Base-by-base conservation (phyloP, 53 echinoderm and acorn worm species). In the Zoroaster sp. region DNA sequence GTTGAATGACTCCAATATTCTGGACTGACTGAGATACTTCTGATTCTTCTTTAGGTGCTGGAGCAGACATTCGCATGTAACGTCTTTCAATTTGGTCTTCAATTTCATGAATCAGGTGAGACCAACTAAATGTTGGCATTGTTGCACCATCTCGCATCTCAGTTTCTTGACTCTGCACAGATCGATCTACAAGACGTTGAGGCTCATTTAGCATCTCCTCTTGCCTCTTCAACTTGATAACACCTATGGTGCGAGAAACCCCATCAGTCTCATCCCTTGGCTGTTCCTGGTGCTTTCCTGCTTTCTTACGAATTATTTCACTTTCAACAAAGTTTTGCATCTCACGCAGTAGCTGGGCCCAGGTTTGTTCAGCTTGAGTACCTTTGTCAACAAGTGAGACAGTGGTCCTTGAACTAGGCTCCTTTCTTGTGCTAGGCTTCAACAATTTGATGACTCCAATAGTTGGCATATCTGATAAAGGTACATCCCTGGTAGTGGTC, bases 331-430 rank as follows among this genome's bases (percentile, higher is more conserved):
- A 69, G 51, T 45, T 85, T 6, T 85, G 85, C 85, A 85, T 85
- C 85, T 85, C 85, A n/a, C 45, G 72, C 66, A 89, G 81, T 65
- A 89, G 41, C 82, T 89, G 90, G 28, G 45, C 73, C 90, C 90
- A 89, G 23, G 55, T 81, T 21, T 81, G 52, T 31, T 69, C 73
- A 4, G 90, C 63, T 71, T 89, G 81, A 17, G 90, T 72, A 31
- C 54, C 90, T 35, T 42, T 80, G 35, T 89, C 90, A 13, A 51
- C 43, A 33, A 81, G 72, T 18, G 51, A 70, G 17, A 71, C 70
- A 9, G 12, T 32, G 41, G 32, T 21, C 51, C 39, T 40, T 38
- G 71, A 20, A 12, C 47, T 66, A 35, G 85, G 37, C 49, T 51
- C 40, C 71, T 12, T 47, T 20, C 70, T 73, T 11, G 72, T 69